Evolutionary conservation across 2,797 vertebrate genomes (phyloP).

Genomic region (Scolopax rusticola): DNA sequence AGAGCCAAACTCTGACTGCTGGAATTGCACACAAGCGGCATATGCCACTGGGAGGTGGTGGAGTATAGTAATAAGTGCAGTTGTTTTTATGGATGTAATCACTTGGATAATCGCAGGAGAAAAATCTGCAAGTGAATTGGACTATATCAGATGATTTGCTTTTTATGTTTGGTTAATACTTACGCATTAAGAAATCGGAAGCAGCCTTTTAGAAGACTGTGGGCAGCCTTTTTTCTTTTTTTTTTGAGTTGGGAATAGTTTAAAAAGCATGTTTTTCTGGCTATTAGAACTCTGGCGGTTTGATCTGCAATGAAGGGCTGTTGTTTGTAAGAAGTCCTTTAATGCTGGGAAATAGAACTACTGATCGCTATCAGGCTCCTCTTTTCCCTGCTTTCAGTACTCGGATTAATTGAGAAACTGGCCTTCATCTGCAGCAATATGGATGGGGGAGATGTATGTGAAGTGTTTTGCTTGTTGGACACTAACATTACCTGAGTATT

Average conservation of each 20-base stretch:
- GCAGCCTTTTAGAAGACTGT: not conserved
- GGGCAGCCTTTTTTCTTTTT: not conserved
- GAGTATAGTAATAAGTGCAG: constrained; percentile 42
- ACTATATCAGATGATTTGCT: not conserved
- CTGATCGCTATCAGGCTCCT: not conserved
- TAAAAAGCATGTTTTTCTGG: not conserved
- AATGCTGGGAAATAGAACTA: not conserved
- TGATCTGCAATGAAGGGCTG: not conserved
- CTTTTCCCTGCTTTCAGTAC: not conserved
- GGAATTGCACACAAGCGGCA: constrained; percentile 17
- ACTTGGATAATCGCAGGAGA: not conserved
- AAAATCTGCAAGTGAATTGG: constrained; percentile 8
- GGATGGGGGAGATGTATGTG: not conserved
- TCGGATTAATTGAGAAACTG: not conserved
- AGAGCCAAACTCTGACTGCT: constrained; percentile 38
- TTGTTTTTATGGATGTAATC: constrained; percentile 1
- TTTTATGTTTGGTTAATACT: not conserved
- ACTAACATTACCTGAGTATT: not conserved
- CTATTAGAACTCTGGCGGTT: not conserved
- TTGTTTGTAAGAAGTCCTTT: constrained; percentile 4
- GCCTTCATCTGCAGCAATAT: not conserved
- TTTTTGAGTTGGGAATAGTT: not conserved
- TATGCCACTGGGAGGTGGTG: constrained; percentile 65
- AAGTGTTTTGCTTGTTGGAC: not conserved
- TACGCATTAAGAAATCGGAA: not conserved